phyloP scores from a whole-genome alignment of 2,888 invertebrate genomes.

The Saturnia pavonia region DNA sequence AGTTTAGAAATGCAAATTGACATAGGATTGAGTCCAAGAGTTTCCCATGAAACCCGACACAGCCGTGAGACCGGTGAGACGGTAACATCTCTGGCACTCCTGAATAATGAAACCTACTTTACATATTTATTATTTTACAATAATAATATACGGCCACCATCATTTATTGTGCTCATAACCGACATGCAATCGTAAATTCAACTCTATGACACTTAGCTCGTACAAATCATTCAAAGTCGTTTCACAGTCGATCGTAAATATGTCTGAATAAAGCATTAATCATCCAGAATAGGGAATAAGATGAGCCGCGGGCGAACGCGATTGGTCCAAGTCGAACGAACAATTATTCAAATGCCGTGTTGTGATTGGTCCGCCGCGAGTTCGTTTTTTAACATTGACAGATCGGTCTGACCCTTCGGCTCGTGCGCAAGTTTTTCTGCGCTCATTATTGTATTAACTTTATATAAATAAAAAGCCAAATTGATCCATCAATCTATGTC shows the following conservation, averaged over 20 bases:
- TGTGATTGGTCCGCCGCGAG: slow-evolving; percentile 62
- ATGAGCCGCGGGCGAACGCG: slow-evolving; percentile 63
- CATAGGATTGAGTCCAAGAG: background rate
- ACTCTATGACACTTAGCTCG: slow-evolving; percentile 48
- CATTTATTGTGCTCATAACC: slow-evolving; percentile 56
- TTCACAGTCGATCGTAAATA: slow-evolving; percentile 69
- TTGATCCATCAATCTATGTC: slow-evolving; percentile 50
- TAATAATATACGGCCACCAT: slow-evolving; percentile 57
- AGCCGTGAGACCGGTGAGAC: slow-evolving; percentile 24
- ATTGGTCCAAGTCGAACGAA: slow-evolving; percentile 73
- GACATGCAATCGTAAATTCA: slow-evolving; percentile 73
- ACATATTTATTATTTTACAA: slow-evolving; percentile 55
- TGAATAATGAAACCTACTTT: slow-evolving; percentile 41
- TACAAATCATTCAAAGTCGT: slow-evolving; percentile 76
- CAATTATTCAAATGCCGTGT: slow-evolving; percentile 77
- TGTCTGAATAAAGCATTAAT: slow-evolving; percentile 70
- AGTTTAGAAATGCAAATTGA: background rate
- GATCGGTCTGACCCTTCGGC: slow-evolving; percentile 78
- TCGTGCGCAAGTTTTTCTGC: slow-evolving; percentile 61
- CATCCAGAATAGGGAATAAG: slow-evolving; percentile 69
- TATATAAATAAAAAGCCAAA: slow-evolving; percentile 25
- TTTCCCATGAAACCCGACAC: slow-evolving; percentile 1
- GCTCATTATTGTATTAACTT: slow-evolving; percentile 19
- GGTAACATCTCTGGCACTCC: slow-evolving; percentile 24
- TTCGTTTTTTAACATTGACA: slow-evolving; percentile 73